phyloP scores from a whole-genome alignment of 2,113 vertebrate genomes.

The Noturus placidus region DNA sequence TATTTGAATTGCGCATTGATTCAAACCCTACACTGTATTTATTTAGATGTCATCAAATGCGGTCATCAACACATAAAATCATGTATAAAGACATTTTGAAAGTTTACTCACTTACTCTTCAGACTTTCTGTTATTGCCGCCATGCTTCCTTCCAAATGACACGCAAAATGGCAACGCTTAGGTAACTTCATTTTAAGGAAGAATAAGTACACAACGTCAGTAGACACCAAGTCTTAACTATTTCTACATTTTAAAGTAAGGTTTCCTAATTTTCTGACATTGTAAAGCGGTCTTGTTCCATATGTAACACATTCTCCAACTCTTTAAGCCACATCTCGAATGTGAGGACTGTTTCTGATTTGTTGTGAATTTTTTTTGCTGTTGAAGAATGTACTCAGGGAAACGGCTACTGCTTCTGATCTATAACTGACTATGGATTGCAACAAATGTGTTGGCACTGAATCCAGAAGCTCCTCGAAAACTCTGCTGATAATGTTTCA shows the following conservation, averaged over 20 bases:
- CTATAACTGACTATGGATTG: background rate
- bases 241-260: background rate
- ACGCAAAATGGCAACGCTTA: background rate
- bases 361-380: background rate
- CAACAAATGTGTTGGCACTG: background rate
- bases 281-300: background rate
- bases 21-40: background rate
- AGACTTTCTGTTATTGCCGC: background rate
- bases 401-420: background rate
- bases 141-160: background rate
- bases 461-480: background rate
- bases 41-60: background rate
- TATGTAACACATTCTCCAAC: background rate
- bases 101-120: background rate
- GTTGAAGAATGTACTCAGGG: background rate
- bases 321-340: background rate
- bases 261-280: background rate
- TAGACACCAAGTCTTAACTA: background rate
- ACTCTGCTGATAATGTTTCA: background rate
- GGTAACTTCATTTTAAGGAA: background rate
- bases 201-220: background rate
- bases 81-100: background rate
- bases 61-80: background rate
- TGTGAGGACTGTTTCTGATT: background rate
- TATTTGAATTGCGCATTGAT: background rate